Percentiles rank a stretch among this genome's conserved stretches.
Evolutionary conservation across 2,888 invertebrate genomes (phyloP).

Genomic region (Sialis fuliginosa): DNA sequence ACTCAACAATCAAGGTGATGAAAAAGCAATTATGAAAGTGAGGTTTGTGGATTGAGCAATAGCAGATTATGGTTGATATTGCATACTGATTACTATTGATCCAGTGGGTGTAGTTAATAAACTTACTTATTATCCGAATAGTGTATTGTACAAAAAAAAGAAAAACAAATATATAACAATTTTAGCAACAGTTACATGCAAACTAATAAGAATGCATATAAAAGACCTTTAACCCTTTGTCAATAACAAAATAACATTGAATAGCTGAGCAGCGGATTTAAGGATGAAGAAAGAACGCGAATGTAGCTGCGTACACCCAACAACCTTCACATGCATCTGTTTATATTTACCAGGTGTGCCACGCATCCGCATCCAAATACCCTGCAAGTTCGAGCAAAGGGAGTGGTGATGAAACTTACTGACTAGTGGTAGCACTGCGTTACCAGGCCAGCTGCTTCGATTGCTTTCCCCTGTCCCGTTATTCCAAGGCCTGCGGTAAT

Average conservation of each 20-base stretch:
- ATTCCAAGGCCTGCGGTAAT: constrained; percentile 8
- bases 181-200: not conserved
- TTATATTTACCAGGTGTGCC: not conserved
- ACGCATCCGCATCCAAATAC: not conserved
- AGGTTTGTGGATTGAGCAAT: constrained; percentile 2
- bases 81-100: constrained; percentile 19
- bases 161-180: too few species aligned
- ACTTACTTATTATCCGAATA: constrained; percentile 2
- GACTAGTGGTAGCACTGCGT: constrained; percentile 3
- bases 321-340: constrained; percentile 6
- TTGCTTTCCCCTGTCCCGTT: constrained; percentile 9
- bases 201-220: not conserved
- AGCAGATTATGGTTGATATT: constrained; percentile 1
- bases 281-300: constrained; percentile 1
- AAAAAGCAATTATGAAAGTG: not conserved
- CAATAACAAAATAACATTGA: constrained; percentile 5
- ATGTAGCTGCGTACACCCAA: constrained; percentile 7
- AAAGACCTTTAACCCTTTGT: constrained; percentile 1
- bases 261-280: constrained; percentile 2
- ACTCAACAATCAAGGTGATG: too few species aligned
- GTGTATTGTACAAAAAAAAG: too few species aligned
- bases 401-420: too few species aligned
- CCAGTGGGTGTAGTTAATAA: constrained; percentile 15
- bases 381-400: not conserved
- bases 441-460: constrained; percentile 7